These are phyloP conservation scores for Centropus bengalensis DNA, from an alignment of 2,113 vertebrate genomes.

Conservation along the genomic window DNA sequence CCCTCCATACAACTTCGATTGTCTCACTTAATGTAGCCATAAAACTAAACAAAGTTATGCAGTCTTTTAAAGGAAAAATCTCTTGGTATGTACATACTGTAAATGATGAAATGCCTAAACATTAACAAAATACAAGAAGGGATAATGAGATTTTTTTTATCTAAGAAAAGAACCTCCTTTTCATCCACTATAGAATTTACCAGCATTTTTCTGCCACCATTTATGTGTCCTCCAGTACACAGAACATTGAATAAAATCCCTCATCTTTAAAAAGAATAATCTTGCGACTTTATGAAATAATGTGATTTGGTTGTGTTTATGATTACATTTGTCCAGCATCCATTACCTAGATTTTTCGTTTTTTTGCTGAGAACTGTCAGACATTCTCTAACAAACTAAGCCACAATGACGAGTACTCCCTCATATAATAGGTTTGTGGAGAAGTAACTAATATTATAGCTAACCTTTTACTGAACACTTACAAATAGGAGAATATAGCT, in stretches of 20 bases:
- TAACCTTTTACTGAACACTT: slow-evolving; percentile 40
- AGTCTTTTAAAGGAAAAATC: slow-evolving; percentile 5
- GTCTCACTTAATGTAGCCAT: slow-evolving; percentile 55
- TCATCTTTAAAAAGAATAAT: slow-evolving; percentile 36
- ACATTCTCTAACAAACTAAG: slow-evolving; percentile 56
- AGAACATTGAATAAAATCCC: background rate
- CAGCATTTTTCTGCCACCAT: background rate
- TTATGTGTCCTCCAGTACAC: background rate
- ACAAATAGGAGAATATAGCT: slow-evolving; percentile 15
- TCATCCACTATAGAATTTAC: slow-evolving; percentile 2
- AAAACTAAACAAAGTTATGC: slow-evolving; percentile 26
- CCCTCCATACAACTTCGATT: slow-evolving; percentile 57
- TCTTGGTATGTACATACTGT: slow-evolving; percentile 30
- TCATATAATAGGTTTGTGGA: slow-evolving; percentile 33
- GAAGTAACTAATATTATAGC: slow-evolving; percentile 44
- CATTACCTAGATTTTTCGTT: slow-evolving; percentile 4
- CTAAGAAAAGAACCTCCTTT: slow-evolving; percentile 18
- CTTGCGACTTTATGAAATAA: slow-evolving; percentile 29
- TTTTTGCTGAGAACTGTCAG: slow-evolving; percentile 41
- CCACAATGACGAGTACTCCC: slow-evolving; percentile 37
- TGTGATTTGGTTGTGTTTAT: background rate
- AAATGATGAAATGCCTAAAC: slow-evolving; percentile 10
- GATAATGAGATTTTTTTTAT: background rate
- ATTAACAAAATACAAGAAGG: slow-evolving; percentile 22
- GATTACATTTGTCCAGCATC: slow-evolving; percentile 18